These are phyloP conservation scores for Drosophila mimica DNA, from an alignment of 2,888 invertebrate genomes.

Conservation along the genomic window DNA sequence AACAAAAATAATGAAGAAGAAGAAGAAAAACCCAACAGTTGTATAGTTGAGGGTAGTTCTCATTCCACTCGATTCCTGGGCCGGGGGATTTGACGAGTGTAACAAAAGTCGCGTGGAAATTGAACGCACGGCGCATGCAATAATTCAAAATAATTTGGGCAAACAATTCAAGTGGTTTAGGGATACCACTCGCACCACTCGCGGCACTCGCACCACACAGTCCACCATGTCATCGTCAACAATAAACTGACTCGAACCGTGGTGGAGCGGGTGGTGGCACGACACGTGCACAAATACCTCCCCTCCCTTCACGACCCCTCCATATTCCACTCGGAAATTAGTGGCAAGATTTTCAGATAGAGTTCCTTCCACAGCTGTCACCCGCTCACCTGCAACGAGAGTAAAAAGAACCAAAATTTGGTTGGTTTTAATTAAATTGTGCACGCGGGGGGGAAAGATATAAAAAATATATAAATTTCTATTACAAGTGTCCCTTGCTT, in stretches of 20 bases:
- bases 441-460: conserved; percentile 7
- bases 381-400: conserved; percentile 65
- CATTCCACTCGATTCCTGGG: background rate
- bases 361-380: conserved; percentile 41
- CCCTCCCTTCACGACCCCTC: rapidly evolving
- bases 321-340: conserved; percentile 29
- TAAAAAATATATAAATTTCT: conserved; percentile 25
- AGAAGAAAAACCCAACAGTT: conserved; percentile 13
- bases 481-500: conserved; percentile 33
- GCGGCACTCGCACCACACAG: conserved; percentile 4
- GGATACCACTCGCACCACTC: conserved; percentile 25
- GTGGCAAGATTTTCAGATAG: conserved; percentile 16
- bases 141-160: conserved; percentile 73
- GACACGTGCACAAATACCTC: conserved; percentile 57
- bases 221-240: conserved; percentile 38
- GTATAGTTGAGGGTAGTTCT: conserved; percentile 28
- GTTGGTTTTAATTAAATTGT: conserved; percentile 52
- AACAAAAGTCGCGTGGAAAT: conserved; percentile 55
- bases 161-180: conserved; percentile 71
- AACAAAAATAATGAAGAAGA: background rate
- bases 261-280: conserved; percentile 9
- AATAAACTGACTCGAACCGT: conserved; percentile 21
- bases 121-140: conserved; percentile 49
- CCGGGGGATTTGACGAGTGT: conserved; percentile 26
- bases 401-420: conserved; percentile 11